A percentile compares a stretch with the other conserved stretches of the same genome.
phyloP scores from a whole-genome alignment of 2,888 invertebrate species.

The Ophion ventricosus region DNA sequence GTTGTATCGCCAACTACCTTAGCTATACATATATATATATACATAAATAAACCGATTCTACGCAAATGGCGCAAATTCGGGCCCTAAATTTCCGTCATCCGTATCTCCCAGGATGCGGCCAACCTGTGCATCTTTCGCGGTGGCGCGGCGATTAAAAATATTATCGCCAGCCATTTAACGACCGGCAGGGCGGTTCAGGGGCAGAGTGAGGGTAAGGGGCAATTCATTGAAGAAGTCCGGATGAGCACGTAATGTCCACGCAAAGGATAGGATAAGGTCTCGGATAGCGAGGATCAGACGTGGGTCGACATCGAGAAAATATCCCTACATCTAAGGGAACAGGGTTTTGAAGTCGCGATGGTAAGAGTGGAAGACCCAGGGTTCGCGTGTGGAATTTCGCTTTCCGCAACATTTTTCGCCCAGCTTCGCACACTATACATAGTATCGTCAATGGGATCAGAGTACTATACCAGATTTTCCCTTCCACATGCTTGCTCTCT shows the following conservation, averaged over 20 bases:
- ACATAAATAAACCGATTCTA: neutral
- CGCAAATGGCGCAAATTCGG: neutral
- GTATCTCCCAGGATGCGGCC: neutral
- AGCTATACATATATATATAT: neutral
- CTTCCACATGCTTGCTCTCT: neutral
- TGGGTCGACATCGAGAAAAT: neutral
- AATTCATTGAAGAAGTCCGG: neutral
- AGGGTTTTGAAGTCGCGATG: constrained; percentile 10
- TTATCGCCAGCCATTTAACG: no score
- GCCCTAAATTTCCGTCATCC: neutral
- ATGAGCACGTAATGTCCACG: neutral
- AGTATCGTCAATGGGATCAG: constrained; percentile 22
- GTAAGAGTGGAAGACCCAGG: constrained; percentile 16
- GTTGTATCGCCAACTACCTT: constrained; percentile 35
- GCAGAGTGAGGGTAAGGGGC: no score
- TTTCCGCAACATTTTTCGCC: neutral
- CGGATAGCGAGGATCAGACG: neutral
- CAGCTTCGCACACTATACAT: constrained; percentile 54
- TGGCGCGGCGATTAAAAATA: neutral
- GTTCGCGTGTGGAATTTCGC: constrained; percentile 42
- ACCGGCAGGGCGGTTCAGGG: no score
- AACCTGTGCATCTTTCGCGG: neutral
- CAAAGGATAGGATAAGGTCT: neutral
- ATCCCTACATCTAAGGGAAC: neutral
- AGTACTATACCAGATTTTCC: constrained; percentile 58